Evolutionary conservation across 2,113 vertebrate species (phyloP), one percentile per base, ranked within the genome.

Genomic region (Lipophrys pholis): DNA sequence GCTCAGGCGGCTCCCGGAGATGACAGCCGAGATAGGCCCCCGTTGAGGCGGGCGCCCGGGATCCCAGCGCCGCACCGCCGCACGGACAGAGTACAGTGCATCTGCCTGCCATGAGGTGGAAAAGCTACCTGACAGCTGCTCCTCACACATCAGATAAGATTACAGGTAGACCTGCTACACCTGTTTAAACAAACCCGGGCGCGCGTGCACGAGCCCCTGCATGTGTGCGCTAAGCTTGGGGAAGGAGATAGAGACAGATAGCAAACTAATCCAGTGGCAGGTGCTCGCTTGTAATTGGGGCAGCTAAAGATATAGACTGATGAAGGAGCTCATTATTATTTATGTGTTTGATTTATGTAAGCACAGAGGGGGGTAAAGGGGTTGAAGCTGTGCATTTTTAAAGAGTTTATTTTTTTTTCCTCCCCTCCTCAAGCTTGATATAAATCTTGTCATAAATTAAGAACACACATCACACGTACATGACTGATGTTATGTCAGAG

Each of bases 71-170:
- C 46, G 36, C 67, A 45, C 12, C 38, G 61, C 68, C 76, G 21
- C 21, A 30, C 21, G 21, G 21, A 30, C 21, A 4, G 21, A 1
- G 21, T 4, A 2, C 21, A 30, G 48, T 52, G 15, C 87, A 59
- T 81, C 86, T 85, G 80, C 74, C 55, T 0, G 36, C 48, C 64
- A 73, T 63, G 54, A 36, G 30, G 52, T 81, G 76, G 73, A 87
- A 84, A 89, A 30, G 81, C 63, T 82, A 80, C 80, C 88, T 82
- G 88, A 90, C 88, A 87, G 80, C 87, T 91, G 89, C 88, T 76
- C n/a, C 84, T 87, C 88, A 77, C 80, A 78, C 74, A 78, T 84
- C 82, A 86, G 88, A 89, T 87, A 87, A 88, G 84, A 87, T 86
- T 80, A 86, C 85, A 90, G 84, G 82, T 86, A 85, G 59, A 87